Evolutionary conservation across 2,888 invertebrate genomes (phyloP).

Genomic region (Hyles lineata): DNA sequence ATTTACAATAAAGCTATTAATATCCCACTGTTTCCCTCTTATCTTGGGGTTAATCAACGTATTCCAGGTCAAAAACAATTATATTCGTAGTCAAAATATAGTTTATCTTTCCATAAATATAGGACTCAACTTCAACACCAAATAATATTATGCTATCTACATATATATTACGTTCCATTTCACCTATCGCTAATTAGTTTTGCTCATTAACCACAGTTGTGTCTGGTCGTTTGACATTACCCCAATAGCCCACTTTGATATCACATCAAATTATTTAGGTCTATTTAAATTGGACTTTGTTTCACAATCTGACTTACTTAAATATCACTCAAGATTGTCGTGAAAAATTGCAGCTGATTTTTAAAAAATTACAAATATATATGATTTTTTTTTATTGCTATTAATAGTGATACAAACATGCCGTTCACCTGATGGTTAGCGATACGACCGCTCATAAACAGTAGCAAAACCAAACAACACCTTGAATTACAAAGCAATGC

Average conservation of each 20-base stretch:
- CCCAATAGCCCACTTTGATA: slow-evolving; percentile 16
- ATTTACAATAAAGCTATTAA: too few relatives aligned
- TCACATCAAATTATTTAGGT: slow-evolving; percentile 7
- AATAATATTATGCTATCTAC: neutral
- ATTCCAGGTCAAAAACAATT: too few relatives aligned
- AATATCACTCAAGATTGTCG: neutral
- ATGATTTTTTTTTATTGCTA: too few relatives aligned
- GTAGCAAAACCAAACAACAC: too few relatives aligned
- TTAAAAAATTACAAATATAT: too few relatives aligned
- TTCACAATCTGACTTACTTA: neutral
- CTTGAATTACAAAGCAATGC: too few relatives aligned
- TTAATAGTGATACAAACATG: too few relatives aligned
- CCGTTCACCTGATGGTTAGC: too few relatives aligned
- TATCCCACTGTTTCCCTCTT: too few relatives aligned
- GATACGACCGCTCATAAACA: too few relatives aligned
- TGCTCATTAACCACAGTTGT: neutral
- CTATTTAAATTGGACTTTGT: slow-evolving; percentile 8
- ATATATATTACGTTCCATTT: slow-evolving; percentile 8
- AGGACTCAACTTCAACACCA: neutral
- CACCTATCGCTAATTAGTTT: slow-evolving; percentile 19
- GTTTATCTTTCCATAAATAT: neutral
- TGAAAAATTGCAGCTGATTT: neutral
- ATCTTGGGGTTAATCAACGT: too few relatives aligned
- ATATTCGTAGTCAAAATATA: too few relatives aligned
- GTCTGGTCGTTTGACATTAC: slow-evolving; percentile 16